A percentile compares a stretch with the other conserved stretches of the same genome.
These are phyloP conservation scores for Gallinago stenura DNA, from an alignment of 2,797 vertebrate genomes.

Conservation along the genomic window DNA sequence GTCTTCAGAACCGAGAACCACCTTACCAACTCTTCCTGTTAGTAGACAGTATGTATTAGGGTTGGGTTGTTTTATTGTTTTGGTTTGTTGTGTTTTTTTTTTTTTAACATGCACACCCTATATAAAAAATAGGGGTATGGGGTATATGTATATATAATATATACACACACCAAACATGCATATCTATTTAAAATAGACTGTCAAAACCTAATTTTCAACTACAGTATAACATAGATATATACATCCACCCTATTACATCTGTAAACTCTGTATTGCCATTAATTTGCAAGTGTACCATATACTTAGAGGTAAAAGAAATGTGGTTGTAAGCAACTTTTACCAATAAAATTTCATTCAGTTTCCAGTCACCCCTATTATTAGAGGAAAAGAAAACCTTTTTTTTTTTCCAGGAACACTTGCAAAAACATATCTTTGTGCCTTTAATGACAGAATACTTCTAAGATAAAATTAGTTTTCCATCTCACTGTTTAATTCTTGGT, in stretches of 20 bases:
- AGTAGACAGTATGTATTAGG: neutral
- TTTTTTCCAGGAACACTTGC: neutral
- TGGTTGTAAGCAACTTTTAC: neutral
- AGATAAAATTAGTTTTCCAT: neutral
- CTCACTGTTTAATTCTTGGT: neutral
- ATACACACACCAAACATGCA: neutral
- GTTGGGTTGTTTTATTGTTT: neutral
- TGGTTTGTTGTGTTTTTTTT: neutral
- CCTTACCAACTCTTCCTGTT: neutral
- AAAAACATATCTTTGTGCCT: neutral
- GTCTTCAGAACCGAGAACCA: neutral
- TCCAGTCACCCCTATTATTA: neutral
- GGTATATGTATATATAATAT: neutral
- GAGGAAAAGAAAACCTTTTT: neutral
- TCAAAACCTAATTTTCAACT: neutral
- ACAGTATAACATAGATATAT: neutral
- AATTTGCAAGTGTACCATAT: neutral
- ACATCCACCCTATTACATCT: neutral
- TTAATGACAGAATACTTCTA: neutral
- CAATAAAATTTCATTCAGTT: neutral
- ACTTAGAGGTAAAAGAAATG: neutral
- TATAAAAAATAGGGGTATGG: neutral
- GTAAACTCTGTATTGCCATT: neutral
- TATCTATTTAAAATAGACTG: neutral
- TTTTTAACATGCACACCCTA: neutral